Evolutionary conservation across 2,888 invertebrate species (phyloP), one percentile per base, ranked within the genome.

Genomic region (Syrphus vitripennis): DNA sequence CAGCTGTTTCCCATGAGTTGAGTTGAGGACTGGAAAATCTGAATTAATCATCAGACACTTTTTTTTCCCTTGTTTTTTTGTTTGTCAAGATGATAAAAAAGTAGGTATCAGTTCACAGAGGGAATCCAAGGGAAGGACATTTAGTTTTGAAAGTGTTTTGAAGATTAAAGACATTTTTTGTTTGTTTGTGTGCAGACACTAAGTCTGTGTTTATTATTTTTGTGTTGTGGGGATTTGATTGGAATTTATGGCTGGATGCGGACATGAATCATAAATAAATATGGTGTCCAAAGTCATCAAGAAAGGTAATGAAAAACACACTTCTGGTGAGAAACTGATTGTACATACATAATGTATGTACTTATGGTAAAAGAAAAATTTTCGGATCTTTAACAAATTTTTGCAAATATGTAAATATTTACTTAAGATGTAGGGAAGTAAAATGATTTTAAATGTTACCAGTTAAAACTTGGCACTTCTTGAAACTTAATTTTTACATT

Each of bases 1-100:
- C 82, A 72, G 45, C 19, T 50, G 59, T 83, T 50, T 83, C 83
- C 78, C 83, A 78, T 37, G 78, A 82, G 71, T 53, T 50, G 16
- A 6, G 29, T 24, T 26, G 24, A 40, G 29, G 21, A 59, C 14
- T 45, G 45, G 10, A 65, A n/a, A 55, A 70, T 34, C 29, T 82
- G 65, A 78, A 74, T 78, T 67, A 78, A 83, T 74, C 53, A 72
- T 59, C 37, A 40, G 65, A 76, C 31, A n/a, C 45, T 53, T 16
- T 45, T n/a, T 48, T 67, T 21, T 37, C 34, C 16, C 14, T 2
- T 45, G 10, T 34, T n/a, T 16, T 63, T 24, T 42, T 16, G 14
- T 10, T 14, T 14, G n/a, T n/a, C 4, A 50, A 50, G 6, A 50
- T 50, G 14, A 21, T 24, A 19, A 45, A 24, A 21, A 14, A 48